A percentile compares a stretch with the other conserved stretches of the same genome.
Conservation (phyloP, 2,888 invertebrate species). For the Mamestra brassicae region DNA sequence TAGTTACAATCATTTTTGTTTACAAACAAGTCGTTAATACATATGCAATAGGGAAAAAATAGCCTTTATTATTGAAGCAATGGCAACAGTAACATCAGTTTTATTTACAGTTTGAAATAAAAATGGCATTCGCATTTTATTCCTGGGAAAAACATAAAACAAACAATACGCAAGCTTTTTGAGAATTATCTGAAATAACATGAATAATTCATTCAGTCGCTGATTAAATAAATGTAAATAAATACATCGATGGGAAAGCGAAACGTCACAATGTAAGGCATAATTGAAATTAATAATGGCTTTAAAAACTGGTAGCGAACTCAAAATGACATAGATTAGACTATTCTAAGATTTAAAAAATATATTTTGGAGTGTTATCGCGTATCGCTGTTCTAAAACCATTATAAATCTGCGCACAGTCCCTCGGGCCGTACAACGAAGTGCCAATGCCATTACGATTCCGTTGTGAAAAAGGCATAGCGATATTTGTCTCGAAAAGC, state of each 20-base stretch:
- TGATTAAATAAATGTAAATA: background rate
- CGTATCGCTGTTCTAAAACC: constrained; percentile 1
- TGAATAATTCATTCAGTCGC: constrained; percentile 24
- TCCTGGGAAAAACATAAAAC: background rate
- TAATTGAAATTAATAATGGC: background rate
- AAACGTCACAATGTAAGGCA: background rate
- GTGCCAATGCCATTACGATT: too few relatives aligned
- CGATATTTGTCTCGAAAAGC: too few relatives aligned
- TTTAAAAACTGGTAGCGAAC: background rate
- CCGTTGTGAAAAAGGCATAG: too few relatives aligned
- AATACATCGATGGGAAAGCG: background rate
- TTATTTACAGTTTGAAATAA: background rate
- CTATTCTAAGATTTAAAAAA: too few relatives aligned
- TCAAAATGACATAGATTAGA: background rate
- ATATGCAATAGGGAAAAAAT: background rate
- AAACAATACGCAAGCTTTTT: constrained; percentile 27
- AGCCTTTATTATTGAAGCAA: background rate
- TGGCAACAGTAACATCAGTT: constrained; percentile 5
- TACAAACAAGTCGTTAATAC: constrained; percentile 19
- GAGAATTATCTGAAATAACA: background rate
- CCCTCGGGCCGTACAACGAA: too few relatives aligned
- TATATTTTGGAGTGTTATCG: background rate
- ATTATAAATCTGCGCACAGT: constrained; percentile 1
- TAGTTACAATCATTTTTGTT: constrained; percentile 45
- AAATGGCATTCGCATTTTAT: constrained; percentile 34